These are phyloP conservation scores for Procambarus clarkii DNA, from an alignment of 1,140 invertebrate species.

Conservation along the genomic window DNA sequence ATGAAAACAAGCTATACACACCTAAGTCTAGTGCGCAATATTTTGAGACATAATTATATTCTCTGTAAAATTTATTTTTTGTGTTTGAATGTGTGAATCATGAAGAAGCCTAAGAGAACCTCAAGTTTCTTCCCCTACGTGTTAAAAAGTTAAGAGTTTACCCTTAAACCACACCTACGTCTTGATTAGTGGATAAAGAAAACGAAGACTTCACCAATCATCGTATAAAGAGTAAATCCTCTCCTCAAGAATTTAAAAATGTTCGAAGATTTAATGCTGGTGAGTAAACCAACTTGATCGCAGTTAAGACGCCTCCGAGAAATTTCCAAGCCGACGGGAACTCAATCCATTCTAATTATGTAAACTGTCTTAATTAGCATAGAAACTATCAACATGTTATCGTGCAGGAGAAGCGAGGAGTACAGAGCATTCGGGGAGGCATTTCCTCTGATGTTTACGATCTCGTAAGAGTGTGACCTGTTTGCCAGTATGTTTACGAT, in stretches of 20 bases:
- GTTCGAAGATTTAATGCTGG: constrained; percentile 30
- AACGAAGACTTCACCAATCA: neutral
- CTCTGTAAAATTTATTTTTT: too few species aligned
- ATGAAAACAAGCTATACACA: too few species aligned
- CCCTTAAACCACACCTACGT: too few species aligned
- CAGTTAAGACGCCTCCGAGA: neutral
- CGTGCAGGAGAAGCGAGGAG: neutral
- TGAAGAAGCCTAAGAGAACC: too few species aligned
- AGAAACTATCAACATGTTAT: constrained; percentile 42
- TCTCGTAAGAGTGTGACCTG: neutral
- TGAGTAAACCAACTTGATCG: constrained; percentile 18
- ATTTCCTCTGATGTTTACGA: constrained; percentile 15
- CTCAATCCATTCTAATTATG: constrained; percentile 30
- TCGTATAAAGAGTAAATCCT: neutral
- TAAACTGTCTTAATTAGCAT: constrained; percentile 10
- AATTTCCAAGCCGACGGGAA: neutral
- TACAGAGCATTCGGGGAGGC: neutral
- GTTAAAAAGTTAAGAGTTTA: too few species aligned
- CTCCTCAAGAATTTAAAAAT: constrained; percentile 1
- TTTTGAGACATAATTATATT: too few species aligned
- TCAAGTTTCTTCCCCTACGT: too few species aligned
- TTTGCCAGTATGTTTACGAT: neutral
- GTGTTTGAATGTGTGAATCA: too few species aligned
- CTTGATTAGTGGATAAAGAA: too few species aligned
- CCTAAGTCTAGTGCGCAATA: too few species aligned